Base-by-base conservation (phyloP, 2,113 vertebrate species). In the Macrotis lagotis region DNA sequence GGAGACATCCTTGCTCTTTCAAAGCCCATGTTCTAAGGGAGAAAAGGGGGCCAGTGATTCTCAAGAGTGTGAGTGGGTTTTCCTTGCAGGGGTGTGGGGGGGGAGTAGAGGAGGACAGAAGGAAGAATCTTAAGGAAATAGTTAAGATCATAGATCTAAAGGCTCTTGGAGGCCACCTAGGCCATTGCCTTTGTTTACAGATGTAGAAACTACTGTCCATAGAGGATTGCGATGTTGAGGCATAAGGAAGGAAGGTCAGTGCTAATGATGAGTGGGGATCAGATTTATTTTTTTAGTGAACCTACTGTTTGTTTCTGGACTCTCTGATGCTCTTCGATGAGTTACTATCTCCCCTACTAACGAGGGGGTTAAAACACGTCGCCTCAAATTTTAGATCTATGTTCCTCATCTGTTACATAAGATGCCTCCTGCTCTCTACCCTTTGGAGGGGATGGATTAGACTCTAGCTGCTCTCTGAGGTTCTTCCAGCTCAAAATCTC, bases 61-160 rank as follows among this genome's bases (percentile, higher is more conserved):
- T 91, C 59, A 8, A 5, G n/a, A 83, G 50, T 2, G 59, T 66
- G 31, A 11, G 11, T 66, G 11, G 14, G 3, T 37, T 31, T 59
- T 66, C 12, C 24, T 0, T 1, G 3, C n/a, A 16, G 51, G 48
- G 4, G 10, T 24, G 48, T 26, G 37, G 26, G 12, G 10, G 4
- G 51, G 47, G 66, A 9, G 3, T 0, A 0, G 0, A 8, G 44
- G 50, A 1, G 50, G 31, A 19, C 49, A 52, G 2, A 31, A 5
- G 0, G 16, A 51, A 66, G 66, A 83, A 44, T 83, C 66, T 24
- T 83, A 44, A 83, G 66, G 16, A 83, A 19, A n/a, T 24, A n/a
- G 66, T 83, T 22, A 6, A 22, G 66, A 83, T 44, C n/a, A 2
- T 44, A 8, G n/a, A 83, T 44, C 16, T 24, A 11, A 44, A 7